phyloP scores from a whole-genome alignment of 1,140 invertebrate genomes.

The Cataglyphis hispanica region DNA sequence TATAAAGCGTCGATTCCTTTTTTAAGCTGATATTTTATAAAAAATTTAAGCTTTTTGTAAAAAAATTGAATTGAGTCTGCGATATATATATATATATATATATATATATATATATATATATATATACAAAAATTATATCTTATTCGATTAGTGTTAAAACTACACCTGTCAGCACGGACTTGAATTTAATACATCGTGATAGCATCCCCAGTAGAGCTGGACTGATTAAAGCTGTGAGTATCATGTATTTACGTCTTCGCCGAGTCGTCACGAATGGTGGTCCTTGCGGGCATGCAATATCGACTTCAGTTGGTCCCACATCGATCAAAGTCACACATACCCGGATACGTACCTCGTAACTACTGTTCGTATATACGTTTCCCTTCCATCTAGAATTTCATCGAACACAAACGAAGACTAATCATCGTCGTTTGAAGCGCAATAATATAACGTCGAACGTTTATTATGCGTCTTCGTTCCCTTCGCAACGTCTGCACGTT shows the following conservation, averaged over 20 bases:
- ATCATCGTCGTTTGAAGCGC: constrained; percentile 35
- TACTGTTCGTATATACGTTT: constrained; percentile 21
- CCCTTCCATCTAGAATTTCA: constrained; percentile 47
- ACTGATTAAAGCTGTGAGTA: constrained; percentile 43
- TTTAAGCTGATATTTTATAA: too few species aligned
- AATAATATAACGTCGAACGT: background rate
- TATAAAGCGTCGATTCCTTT: too few species aligned
- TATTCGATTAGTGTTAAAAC: background rate
- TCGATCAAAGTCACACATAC: constrained; percentile 72
- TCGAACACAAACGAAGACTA: constrained; percentile 68
- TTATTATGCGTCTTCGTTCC: constrained; percentile 7
- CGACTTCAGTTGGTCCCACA: constrained; percentile 54
- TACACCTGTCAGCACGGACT: background rate
- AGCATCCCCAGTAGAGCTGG: background rate
- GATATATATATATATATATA: too few species aligned
- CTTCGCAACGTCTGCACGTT: background rate
- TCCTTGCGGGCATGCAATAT: constrained; percentile 56
- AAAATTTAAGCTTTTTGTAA: too few species aligned
- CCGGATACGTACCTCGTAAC: constrained; percentile 60
- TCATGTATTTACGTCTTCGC: constrained; percentile 50
- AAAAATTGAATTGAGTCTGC: too few species aligned
- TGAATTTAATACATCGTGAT: constrained; percentile 31
- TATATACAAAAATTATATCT: background rate
- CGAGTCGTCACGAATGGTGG: constrained; percentile 62
- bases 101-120: too few species aligned